Percentiles rank a stretch among this genome's conserved stretches.
Conservation (phyloP, 2,797 vertebrate genomes). For the Acrocephalus scirpaceus region DNA sequence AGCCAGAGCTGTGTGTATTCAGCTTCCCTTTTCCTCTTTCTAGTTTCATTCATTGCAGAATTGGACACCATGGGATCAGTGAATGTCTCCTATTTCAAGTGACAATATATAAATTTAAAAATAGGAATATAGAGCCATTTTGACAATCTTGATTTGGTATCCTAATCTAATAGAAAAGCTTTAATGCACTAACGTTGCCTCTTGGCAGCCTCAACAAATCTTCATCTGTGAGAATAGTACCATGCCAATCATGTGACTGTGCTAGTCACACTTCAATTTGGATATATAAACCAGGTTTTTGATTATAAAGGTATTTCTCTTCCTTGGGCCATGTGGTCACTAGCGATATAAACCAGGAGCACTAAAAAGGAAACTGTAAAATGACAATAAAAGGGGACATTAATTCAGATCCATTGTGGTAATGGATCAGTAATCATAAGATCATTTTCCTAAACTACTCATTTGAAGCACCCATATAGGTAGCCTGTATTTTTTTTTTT, state of each 20-base stretch:
- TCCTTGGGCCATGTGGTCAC: not conserved
- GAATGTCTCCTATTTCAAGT: slow-evolving; percentile 7
- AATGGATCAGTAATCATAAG: not conserved
- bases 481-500: not conserved
- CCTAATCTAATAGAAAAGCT: slow-evolving; percentile 53
- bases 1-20: not conserved
- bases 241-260: not conserved
- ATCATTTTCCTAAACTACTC: not conserved
- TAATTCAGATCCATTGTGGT: not conserved
- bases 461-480: not conserved
- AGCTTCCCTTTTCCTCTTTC: not conserved
- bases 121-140: not conserved
- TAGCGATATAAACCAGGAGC: not conserved
- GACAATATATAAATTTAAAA: slow-evolving; percentile 7
- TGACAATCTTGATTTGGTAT: not conserved
- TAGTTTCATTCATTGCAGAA: not conserved
- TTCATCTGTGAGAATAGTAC: not conserved
- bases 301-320: not conserved
- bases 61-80: not conserved
- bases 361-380: not conserved
- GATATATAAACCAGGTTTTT: not conserved
- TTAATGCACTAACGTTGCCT: slow-evolving; percentile 21
- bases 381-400: not conserved
- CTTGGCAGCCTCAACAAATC: slow-evolving; percentile 12
- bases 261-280: not conserved